Base-by-base conservation (phyloP, 2,888 invertebrate species). In the Ectropis crepuscularia region DNA sequence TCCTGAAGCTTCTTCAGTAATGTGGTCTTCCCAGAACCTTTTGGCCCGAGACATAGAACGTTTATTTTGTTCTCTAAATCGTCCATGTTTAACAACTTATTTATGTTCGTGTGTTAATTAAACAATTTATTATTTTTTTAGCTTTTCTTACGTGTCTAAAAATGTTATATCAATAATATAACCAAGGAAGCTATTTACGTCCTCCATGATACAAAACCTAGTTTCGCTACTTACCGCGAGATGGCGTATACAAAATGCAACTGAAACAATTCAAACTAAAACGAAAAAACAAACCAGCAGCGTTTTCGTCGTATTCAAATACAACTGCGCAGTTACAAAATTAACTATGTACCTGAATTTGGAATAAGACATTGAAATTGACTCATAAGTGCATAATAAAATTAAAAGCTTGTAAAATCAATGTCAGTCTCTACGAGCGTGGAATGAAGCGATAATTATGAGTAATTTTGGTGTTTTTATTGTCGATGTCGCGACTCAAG, bases 11-110 rank as follows among this genome's bases (percentile, higher is more conserved):
- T 95, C 83, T 96, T 96, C 65, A 97, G 81, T 16, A 97, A 86
- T 37, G 97, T 94, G 0, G 97, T 97, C 93, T 97, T 97, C 0
- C 97, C 97, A 0, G 97, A 95, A 42, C 96, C 95, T 65, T 95
- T 94, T 0, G 97, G 97, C 0, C 97, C 97, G 39, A 97, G 87
- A 74, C 97, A 97, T 6, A 97, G 76, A 7, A 92, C 83, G 58
- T 78, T 78, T 42, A 93, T 93, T 76, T 82, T 88, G 16, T 85
- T 86, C n/a, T 91, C 92, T 16, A 75, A 76, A 12, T 92, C 91
- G 28, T 92, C 91, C 90, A 92, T 91, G 48, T 6, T 39, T 6
- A 28, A 28, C 16, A 28, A 28, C 16, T 28, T 28, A 28, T 28
- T 28, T 28, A 28, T 28, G 16, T 28, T 28, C 16, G 16, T 4